phyloP scores from a whole-genome alignment of 2,797 vertebrate species.

The Nannoperca obscura region DNA sequence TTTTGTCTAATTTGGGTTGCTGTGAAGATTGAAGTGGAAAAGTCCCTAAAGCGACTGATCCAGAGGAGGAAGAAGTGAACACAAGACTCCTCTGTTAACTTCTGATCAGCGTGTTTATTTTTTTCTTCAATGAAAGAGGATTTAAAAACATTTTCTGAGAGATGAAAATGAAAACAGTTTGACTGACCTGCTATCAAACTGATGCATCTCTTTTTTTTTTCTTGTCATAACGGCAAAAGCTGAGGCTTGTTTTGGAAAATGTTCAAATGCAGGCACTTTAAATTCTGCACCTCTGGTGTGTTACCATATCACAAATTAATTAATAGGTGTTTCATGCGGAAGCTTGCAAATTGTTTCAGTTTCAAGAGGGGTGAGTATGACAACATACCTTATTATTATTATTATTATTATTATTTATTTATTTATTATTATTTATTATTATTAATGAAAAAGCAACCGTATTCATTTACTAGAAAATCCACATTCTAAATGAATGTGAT shows the following conservation, averaged over 20 bases:
- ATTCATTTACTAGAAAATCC: neutral
- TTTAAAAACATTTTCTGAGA: conserved; percentile 18
- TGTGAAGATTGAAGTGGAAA: conserved; percentile 33
- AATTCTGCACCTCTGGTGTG: conserved; percentile 81
- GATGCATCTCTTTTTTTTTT: conserved; percentile 21
- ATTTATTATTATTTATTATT: neutral
- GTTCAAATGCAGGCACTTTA: conserved; percentile 84
- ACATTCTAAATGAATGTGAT: neutral
- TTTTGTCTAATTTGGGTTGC: conserved; percentile 42
- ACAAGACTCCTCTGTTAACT: conserved; percentile 17
- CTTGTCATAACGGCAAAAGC: conserved; percentile 2
- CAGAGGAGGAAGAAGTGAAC: conserved; percentile 23
- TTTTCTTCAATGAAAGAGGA: neutral
- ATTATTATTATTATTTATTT: neutral
- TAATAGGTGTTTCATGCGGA: conserved; percentile 88
- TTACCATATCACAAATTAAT: conserved; percentile 85
- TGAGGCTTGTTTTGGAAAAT: conserved; percentile 67
- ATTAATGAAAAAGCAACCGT: neutral
- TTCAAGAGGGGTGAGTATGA: conserved; percentile 89
- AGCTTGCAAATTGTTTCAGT: conserved; percentile 88
- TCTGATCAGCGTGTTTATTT: conserved; percentile 6
- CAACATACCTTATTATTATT: neutral
- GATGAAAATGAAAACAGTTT: conserved; percentile 33
- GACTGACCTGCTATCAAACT: conserved; percentile 21
- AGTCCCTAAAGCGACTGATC: conserved; percentile 7